Evolutionary conservation across 2,113 vertebrate species (phyloP), one percentile per base, ranked within the genome.

Genomic region (Hemichromis elongatus): DNA sequence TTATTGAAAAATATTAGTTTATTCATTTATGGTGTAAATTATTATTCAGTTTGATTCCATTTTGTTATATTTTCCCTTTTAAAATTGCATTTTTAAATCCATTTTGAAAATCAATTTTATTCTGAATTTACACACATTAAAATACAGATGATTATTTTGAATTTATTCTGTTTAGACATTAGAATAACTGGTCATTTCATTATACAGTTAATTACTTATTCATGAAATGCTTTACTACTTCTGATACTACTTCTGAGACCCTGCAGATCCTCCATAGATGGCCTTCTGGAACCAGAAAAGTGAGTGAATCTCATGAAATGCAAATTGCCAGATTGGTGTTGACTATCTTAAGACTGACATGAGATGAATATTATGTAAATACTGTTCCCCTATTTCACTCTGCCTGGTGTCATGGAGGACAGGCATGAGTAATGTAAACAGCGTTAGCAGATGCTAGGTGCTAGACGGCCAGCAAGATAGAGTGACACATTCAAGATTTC

Each of bases 311-410:
- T 89, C 80, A 86, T 83, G 61, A 82, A 89, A 86, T 80, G 35
- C 81, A 85, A 86, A 91, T 88, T 88, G 79, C 79, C 78, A 81
- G 80, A 90, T 79, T 79, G 81, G 73, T 55, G 13, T 73, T 68
- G 80, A 88, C 85, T 80, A 54, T 81, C 80, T 87, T 68, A 77
- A 84, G 55, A 63, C 55, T 84, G 79, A 68, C 79, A 89, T 81
- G 90, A 89, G 82, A 92, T 90, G 89, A 88, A 86, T 86, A 89
- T 92, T 87, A 91, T 91, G 87, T 80, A 92, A 90, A 94, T 88
- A 55, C 16, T 24, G 9, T 80, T 37, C 54, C 28, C 21, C 66
- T 80, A 68, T 92, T 86, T 84, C 78, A 70, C 63, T 87, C 68
- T 30, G 75, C 9, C 78, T 26, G 79, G 35, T 70, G 88, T 87